Base-by-base conservation (phyloP, 2,113 vertebrate species). In the Elanus axillaris region DNA sequence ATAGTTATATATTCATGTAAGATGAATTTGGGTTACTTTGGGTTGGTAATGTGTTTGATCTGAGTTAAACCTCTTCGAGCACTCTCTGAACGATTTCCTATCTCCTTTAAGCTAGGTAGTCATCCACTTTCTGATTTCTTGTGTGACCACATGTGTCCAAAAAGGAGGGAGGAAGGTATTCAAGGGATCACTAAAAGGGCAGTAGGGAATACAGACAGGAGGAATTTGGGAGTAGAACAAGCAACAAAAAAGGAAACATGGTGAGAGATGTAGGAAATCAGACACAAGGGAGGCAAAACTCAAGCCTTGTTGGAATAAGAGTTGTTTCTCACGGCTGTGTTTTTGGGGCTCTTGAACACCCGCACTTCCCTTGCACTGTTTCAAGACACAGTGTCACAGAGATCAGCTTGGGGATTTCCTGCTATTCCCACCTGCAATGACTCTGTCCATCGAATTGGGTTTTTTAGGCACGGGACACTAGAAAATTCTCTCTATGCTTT, bases 401-500 rank as follows among this genome's bases (percentile, higher is more conserved):
- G 25, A 84, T 66, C 22, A 69, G 8, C 55, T 77, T 74, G 25
- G 68, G 73, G 55, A 88, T 88, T 94, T 84, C 17, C 23, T 73
- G 40, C 34, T 68, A 18, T 52, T 79, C 26, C 48, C 23, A 55
- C 60, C 76, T 76, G 17, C 17, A 72, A 3, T 60, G 29, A 17
- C 36, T 78, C 27, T 34, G 10, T 60, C 71, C 34, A 43, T 43
- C 50, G 77, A 34, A 89, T 29, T 81, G 43, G 26, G 20, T 15
- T 29, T 94, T 58, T 58, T 94, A 98, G 98, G 97, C 98, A 64
- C 40, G 94, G 34, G 59, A 85, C 64, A 42, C 95, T 98, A 36
- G 97, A 97, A 85, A 95, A 94, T 64, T 63, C 96, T 90, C 95
- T 94, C 19, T 94, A 77, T 63, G 76, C 93, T 34, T 96, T 95